Base-by-base conservation (phyloP, 2,797 vertebrate species). In the Sebastes kiyomatsui region DNA sequence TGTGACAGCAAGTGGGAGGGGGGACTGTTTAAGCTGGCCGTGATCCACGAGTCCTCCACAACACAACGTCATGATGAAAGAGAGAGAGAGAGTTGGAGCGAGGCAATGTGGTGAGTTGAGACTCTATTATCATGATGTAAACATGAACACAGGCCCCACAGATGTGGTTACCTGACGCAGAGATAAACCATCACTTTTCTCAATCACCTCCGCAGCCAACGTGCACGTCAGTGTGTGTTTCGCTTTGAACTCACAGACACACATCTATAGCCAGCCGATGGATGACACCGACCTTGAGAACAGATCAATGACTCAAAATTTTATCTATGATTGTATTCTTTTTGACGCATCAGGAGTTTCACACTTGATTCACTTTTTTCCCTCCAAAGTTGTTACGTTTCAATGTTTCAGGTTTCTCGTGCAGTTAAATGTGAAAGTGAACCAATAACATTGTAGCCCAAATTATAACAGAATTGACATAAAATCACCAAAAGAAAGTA, bases 81-180 rank as follows among this genome's bases (percentile, higher is more conserved):
- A 84, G 78, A 62, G 65, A 55, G 46, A 55, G 27, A 65, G 46
- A 75, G 78, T 9, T n/a, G 54, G 68, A 81, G 67, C 1, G 13
- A 58, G 18, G 71, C 62, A 7, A 23, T 54, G 64, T 72, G 83
- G 77, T 75, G 81, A 82, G 78, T 5, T 65, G 67, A 74, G 80
- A 66, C 84, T 81, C 73, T 77, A 67, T 87, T 80, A 87, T 86
- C 58, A 10, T 73, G 75, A 83, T 87, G 87, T 91, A 86, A 92
- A 91, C 88, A 86, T 32, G 65, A 80, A 71, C 69, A 76, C 74
- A 71, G 72, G 73, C 69, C 68, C 58, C 59, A 71, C 83, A 85
- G 83, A 89, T 88, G 89, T 82, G 90, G 86, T 86, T 75, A 90
- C 84, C 85, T 87, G 87, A 85, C 75, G 58, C 78, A 72, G 52